phyloP scores from a whole-genome alignment of 2,113 vertebrate genomes.

The Gavia stellata region DNA sequence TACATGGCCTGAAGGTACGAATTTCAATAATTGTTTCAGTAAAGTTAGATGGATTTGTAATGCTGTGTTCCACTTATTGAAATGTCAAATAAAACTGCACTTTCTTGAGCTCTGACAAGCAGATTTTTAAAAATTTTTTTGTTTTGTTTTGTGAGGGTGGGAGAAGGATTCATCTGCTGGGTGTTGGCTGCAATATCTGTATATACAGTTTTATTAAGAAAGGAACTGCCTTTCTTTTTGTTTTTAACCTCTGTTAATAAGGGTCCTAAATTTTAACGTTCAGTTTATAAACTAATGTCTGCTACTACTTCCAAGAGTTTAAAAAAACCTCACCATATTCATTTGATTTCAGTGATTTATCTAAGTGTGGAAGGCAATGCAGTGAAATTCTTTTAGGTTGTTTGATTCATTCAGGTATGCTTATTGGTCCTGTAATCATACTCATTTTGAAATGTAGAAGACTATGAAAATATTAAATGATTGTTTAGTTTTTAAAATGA shows the following conservation, averaged over 20 bases:
- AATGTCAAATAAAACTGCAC: conserved; percentile 96
- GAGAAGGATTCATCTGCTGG: conserved; percentile 18
- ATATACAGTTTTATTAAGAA: neutral
- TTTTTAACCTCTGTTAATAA: conserved; percentile 30
- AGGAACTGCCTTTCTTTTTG: neutral
- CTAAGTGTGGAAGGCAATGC: neutral
- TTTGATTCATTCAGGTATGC: neutral
- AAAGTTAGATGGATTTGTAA: conserved; percentile 97
- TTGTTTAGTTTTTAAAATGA: neutral
- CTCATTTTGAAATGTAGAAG: neutral
- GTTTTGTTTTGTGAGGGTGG: neutral
- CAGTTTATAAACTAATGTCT: neutral
- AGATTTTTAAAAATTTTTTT: neutral
- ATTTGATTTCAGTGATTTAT: neutral
- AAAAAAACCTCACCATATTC: neutral
- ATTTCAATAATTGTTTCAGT: conserved; percentile 99
- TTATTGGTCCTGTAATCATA: neutral
- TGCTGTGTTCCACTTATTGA: conserved; percentile 99
- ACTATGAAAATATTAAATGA: neutral
- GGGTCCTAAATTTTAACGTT: conserved; percentile 3
- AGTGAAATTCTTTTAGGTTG: neutral
- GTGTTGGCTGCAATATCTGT: neutral
- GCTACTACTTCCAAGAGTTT: neutral
- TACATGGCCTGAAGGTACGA: conserved; percentile 99
- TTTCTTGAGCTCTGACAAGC: conserved; percentile 80